Percentiles rank a stretch among this genome's conserved stretches.
Evolutionary conservation across 2,113 vertebrate species (phyloP).

Genomic region (Macrotus californicus): DNA sequence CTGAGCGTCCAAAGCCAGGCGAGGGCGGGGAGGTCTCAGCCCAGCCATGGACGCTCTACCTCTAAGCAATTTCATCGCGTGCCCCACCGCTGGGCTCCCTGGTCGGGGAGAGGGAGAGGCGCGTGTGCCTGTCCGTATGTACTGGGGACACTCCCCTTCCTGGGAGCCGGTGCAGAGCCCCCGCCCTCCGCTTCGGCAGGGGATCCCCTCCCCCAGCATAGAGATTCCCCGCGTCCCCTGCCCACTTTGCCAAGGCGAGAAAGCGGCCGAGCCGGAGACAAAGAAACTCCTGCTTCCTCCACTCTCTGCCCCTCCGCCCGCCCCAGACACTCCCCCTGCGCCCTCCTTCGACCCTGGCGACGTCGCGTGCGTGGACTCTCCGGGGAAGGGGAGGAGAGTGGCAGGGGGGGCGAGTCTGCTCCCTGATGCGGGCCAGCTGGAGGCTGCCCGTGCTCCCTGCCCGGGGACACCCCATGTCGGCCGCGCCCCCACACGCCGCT

Average conservation of each 20-base stretch:
- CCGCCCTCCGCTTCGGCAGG: not conserved
- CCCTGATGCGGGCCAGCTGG: not conserved
- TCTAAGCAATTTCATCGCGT: not conserved
- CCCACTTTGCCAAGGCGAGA: constrained; percentile 75
- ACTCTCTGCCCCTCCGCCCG: constrained; percentile 48
- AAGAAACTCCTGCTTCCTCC: constrained; percentile 81
- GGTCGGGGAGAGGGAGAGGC: not conserved
- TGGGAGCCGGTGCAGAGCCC: not conserved
- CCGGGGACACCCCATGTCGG: not conserved
- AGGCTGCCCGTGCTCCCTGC: not conserved
- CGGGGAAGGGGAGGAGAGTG: not conserved
- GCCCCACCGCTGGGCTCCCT: not conserved
- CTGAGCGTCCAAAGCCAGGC: not conserved
- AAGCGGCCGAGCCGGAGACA: constrained; percentile 75
- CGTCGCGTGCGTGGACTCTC: not conserved
- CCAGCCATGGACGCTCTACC: not conserved
- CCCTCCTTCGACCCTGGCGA: constrained; percentile 49
- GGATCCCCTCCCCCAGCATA: constrained; percentile 50
- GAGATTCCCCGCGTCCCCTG: constrained; percentile 70
- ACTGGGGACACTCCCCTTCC: not conserved
- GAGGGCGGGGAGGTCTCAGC: not conserved
- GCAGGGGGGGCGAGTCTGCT: not conserved
- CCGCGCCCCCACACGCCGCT: not conserved
- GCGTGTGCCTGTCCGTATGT: not conserved
- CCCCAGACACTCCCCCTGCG: constrained; percentile 67